These are phyloP conservation scores for Anoplius nigerrimus DNA, from an alignment of 2,888 invertebrate species.

Conservation along the genomic window DNA sequence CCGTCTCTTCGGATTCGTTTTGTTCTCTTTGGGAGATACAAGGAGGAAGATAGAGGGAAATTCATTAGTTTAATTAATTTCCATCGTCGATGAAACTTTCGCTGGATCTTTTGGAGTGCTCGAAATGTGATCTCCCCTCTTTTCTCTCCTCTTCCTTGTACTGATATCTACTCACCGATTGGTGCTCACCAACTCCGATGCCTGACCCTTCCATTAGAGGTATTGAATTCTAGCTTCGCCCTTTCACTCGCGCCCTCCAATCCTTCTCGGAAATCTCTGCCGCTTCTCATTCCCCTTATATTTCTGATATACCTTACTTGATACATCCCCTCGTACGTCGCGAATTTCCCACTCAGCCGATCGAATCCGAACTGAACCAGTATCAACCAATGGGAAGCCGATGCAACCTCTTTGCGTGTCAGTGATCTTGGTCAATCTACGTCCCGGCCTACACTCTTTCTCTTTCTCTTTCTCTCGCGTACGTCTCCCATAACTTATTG, in stretches of 20 bases:
- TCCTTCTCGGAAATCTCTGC: not conserved
- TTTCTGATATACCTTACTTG: no score
- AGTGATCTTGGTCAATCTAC: not conserved
- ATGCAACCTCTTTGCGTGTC: no score
- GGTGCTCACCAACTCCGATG: conserved; percentile 28
- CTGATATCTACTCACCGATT: no score
- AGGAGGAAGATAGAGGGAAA: conserved; percentile 35
- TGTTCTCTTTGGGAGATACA: no score
- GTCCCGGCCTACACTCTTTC: not conserved
- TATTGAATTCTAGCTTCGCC: conserved; percentile 58
- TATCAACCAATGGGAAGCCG: no score
- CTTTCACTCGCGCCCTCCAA: conserved; percentile 22
- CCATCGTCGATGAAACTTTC: conserved; percentile 36
- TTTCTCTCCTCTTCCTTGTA: no score
- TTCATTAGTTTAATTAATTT: conserved; percentile 67
- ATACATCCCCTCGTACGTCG: no score
- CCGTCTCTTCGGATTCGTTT: no score
- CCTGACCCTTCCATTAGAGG: conserved; percentile 63
- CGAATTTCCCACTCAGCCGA: no score
- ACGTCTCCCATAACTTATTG: not conserved
- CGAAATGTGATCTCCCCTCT: conserved; percentile 7
- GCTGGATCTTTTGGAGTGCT: conserved; percentile 34
- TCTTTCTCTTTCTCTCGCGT: no score
- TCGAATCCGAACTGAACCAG: no score
- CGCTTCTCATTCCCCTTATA: conserved; percentile 1